These are phyloP conservation scores for Spodoptera frugiperda DNA, from an alignment of 1,140 invertebrate genomes.

Conservation along the genomic window DNA sequence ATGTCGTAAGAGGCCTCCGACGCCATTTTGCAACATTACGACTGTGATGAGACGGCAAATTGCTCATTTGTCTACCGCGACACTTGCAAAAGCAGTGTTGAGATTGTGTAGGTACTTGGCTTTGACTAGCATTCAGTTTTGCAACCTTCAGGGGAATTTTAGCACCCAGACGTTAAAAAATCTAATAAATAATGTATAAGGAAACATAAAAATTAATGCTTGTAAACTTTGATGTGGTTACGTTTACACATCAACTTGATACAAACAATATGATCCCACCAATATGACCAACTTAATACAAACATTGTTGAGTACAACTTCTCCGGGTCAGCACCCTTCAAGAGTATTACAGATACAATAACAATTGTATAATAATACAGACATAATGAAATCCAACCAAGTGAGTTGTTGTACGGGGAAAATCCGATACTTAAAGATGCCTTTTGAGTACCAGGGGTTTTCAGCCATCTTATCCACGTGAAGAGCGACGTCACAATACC, in stretches of 20 bases:
- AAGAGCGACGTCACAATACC: constrained; percentile 65
- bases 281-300: not conserved
- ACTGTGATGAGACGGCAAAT: constrained; percentile 69
- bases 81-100: constrained; percentile 56
- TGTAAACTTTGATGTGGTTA: no score
- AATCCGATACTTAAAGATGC: constrained; percentile 59
- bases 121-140: constrained; percentile 23
- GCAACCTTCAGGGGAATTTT: constrained; percentile 21
- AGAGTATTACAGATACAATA: constrained; percentile 1
- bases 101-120: constrained; percentile 37
- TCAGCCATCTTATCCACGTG: constrained; percentile 59
- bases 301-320: not conserved
- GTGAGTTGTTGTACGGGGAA: constrained; percentile 36
- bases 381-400: constrained; percentile 32
- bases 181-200: not conserved
- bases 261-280: no score
- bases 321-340: not conserved
- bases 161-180: constrained; percentile 1
- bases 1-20: constrained; percentile 63
- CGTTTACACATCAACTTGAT: no score
- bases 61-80: constrained; percentile 70
- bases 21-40: constrained; percentile 67
- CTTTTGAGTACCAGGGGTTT: constrained; percentile 59
- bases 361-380: constrained; percentile 12
- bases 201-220: not conserved